Conservation (phyloP, 1,140 invertebrate species). For the Orchesella cincta region DNA sequence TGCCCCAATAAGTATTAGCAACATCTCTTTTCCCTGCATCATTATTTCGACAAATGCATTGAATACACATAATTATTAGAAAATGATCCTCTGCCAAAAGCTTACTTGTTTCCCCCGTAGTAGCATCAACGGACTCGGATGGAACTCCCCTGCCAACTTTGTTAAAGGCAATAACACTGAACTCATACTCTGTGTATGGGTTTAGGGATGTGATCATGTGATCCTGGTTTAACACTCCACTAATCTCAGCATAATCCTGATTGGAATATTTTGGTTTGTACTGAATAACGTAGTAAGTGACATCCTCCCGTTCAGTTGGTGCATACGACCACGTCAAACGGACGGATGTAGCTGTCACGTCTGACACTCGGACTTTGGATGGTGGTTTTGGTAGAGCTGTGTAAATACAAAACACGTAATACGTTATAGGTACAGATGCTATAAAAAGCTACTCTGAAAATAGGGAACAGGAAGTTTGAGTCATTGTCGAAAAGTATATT, state of each 20-base stretch:
- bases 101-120: constrained; percentile 94
- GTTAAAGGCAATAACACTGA: constrained; percentile 92
- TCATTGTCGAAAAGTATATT: no score
- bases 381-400: constrained; percentile 85
- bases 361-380: constrained; percentile 81
- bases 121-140: constrained; percentile 80
- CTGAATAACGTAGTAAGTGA: constrained; percentile 91
- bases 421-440: no score
- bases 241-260: constrained; percentile 67
- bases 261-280: constrained; percentile 83
- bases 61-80: no score
- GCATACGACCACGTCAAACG: constrained; percentile 66
- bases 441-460: no score
- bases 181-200: constrained; percentile 95
- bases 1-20: no score
- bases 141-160: constrained; percentile 85
- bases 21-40: no score
- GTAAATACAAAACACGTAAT: no score
- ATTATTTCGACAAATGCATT: no score
- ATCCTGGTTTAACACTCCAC: constrained; percentile 87
- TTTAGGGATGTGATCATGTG: constrained; percentile 85
- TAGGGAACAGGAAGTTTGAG: no score
- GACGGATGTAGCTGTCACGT: constrained; percentile 70
- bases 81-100: no score
- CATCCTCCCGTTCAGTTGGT: constrained; percentile 73